Evolutionary conservation across 2,113 vertebrate species (phyloP), one percentile per base, ranked within the genome.

Genomic region (Lophochroa leadbeateri): DNA sequence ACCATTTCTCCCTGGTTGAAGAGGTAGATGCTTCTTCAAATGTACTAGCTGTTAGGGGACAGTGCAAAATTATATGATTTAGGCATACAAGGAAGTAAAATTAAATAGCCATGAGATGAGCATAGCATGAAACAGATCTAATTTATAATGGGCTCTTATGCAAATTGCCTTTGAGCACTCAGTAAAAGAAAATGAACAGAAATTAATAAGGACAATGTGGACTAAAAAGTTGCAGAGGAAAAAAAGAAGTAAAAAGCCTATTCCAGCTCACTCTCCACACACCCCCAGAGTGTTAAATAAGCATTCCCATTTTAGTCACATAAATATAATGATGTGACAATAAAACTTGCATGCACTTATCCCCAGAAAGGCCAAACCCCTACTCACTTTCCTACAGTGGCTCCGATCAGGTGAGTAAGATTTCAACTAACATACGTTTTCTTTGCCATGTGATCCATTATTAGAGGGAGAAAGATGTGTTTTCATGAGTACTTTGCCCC

Each of bases 91-190:
- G 90, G 82, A 83, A 88, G 76, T 93, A 77, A 91, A 96, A 97
- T 96, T 94, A 95, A 96, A 94, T 92, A 93, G 92, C 90, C 95
- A 94, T 96, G 92, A 96, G 93, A 96, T 84, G 93, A 97, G 80
- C 76, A 55, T 70, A 44, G 79, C 60, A 85, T 97, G 94, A 93
- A 93, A 93, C n/a, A 92, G 93, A 94, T 94, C 79, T 95, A 70
- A 92, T 93, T 97, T 92, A 96, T 96, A 92, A 93, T 83, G 46
- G 85, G 49, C 85, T 96, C 79, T 96, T 96, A 95, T 78, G 90
- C 92, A 96, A 96, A 96, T 95, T 97, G 94, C 92, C 93, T 96
- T 92, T 96, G 92, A 97, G 96, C 96, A 44, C 55, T 96, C 41
- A 82, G 92, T 47, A 37, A 77, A 96, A 95, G 70, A 95, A 95